Evolutionary conservation across 2,888 invertebrate species (phyloP).

Genomic region (Pterostichus madidus): DNA sequence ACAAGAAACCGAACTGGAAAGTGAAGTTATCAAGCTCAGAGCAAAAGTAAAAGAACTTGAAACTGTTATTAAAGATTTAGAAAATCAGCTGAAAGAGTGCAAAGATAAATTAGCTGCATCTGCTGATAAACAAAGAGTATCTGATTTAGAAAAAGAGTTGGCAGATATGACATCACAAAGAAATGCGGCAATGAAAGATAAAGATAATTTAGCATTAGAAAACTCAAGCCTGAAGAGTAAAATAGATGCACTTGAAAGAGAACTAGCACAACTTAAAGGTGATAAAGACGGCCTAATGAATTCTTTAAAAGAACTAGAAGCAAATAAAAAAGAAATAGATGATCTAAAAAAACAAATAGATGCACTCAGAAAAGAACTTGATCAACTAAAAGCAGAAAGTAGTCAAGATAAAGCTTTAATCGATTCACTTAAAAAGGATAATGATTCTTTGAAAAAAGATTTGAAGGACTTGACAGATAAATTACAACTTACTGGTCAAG

Average conservation of each 20-base stretch:
- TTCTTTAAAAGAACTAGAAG: conserved; percentile 37
- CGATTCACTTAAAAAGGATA: conserved; percentile 37
- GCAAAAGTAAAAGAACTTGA: conserved; percentile 54
- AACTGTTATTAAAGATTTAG: conserved; percentile 40
- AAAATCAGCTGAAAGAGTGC: conserved; percentile 52
- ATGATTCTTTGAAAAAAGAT: conserved; percentile 69
- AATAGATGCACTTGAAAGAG: conserved; percentile 69
- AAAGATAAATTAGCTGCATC: conserved; percentile 41
- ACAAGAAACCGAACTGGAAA: conserved; percentile 60
- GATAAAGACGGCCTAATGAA: not conserved
- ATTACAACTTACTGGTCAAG: conserved; percentile 36
- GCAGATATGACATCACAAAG: conserved; percentile 51
- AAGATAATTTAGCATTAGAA: conserved; percentile 50
- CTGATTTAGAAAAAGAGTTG: conserved; percentile 58
- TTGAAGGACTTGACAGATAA: conserved; percentile 70
- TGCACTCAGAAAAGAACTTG: conserved; percentile 29
- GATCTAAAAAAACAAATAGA: conserved; percentile 59
- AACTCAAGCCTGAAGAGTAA: conserved; percentile 69
- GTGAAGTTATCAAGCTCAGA: conserved; percentile 40
- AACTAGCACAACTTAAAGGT: conserved; percentile 48
- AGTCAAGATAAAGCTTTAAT: conserved; percentile 35
- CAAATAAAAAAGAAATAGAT: conserved; percentile 48
- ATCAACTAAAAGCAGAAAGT: conserved; percentile 30
- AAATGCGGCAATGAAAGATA: conserved; percentile 61
- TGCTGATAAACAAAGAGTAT: conserved; percentile 50